Conservation (phyloP, 2,113 vertebrate species). For the Lanius collurio region DNA sequence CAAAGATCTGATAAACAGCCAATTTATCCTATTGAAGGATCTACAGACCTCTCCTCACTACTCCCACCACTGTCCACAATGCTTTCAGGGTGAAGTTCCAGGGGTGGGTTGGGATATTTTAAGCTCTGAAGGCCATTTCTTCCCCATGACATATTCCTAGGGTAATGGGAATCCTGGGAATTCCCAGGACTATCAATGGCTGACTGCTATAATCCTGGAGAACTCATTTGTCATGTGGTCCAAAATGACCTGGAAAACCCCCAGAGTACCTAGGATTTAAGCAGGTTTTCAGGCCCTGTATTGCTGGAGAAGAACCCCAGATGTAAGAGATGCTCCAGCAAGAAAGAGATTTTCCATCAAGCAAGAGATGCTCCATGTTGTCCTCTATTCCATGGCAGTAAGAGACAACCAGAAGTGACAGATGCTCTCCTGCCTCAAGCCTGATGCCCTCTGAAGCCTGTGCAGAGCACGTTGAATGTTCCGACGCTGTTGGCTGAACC, state of each 20-base stretch:
- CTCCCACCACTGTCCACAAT: neutral
- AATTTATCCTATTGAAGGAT: neutral
- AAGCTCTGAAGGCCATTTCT: neutral
- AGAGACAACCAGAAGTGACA: neutral
- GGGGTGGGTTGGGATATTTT: neutral
- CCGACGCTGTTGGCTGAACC: rapidly evolving
- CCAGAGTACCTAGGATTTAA: neutral
- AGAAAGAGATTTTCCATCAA: neutral
- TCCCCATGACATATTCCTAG: neutral
- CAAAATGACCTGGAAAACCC: neutral
- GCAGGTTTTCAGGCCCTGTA: neutral
- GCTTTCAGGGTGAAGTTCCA: neutral
- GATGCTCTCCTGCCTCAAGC: neutral
- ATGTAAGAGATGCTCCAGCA: neutral
- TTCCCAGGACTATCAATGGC: rapidly evolving
- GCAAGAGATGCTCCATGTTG: neutral
- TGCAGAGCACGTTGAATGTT: rapidly evolving
- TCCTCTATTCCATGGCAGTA: neutral
- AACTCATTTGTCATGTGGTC: rapidly evolving
- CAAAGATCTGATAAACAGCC: neutral
- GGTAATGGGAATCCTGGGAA: neutral
- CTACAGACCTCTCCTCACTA: neutral
- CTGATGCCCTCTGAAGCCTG: rapidly evolving
- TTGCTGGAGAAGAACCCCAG: neutral
- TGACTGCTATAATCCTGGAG: neutral